A percentile compares a stretch with the other conserved stretches of the same genome.
Conservation (phyloP, 2,797 vertebrate species). For the Merluccius polli region DNA sequence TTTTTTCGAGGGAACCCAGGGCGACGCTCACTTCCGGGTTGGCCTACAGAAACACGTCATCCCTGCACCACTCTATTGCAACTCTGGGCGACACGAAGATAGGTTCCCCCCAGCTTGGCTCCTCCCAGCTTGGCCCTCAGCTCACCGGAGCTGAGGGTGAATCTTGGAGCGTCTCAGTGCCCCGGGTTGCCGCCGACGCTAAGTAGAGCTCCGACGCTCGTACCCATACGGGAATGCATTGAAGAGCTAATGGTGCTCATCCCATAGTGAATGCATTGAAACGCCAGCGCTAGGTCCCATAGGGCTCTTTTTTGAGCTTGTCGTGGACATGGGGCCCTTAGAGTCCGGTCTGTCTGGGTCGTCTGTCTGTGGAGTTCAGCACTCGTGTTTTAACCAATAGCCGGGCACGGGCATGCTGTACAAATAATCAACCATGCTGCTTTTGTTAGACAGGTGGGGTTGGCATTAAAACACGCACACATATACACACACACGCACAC, state of each 20-base stretch:
- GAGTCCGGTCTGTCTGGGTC: not conserved
- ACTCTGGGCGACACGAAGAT: not conserved
- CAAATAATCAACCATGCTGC: conserved; percentile 7
- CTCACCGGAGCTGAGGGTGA: too few relatives aligned
- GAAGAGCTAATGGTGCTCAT: too few relatives aligned
- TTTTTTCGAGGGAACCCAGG: too few relatives aligned
- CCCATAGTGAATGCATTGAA: too few relatives aligned
- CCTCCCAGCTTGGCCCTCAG: not conserved
- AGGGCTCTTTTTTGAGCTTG: not conserved
- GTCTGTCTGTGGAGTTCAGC: not conserved
- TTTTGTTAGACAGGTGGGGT: conserved; percentile 25
- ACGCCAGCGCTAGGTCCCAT: too few relatives aligned
- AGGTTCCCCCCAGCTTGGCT: not conserved
- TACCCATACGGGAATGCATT: not conserved
- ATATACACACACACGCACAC: conserved; percentile 11
- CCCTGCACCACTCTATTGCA: too few relatives aligned
- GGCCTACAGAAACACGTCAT: too few relatives aligned
- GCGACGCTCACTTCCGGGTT: too few relatives aligned
- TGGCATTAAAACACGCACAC: conserved; percentile 14
- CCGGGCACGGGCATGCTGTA: conserved; percentile 7
- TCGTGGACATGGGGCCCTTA: not conserved
- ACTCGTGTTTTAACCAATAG: conserved; percentile 14
- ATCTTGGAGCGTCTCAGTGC: too few relatives aligned
- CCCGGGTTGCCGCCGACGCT: too few relatives aligned
- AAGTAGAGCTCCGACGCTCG: not conserved